Conservation (phyloP, 2,113 vertebrate genomes). For the Ancistrus triradiatus region DNA sequence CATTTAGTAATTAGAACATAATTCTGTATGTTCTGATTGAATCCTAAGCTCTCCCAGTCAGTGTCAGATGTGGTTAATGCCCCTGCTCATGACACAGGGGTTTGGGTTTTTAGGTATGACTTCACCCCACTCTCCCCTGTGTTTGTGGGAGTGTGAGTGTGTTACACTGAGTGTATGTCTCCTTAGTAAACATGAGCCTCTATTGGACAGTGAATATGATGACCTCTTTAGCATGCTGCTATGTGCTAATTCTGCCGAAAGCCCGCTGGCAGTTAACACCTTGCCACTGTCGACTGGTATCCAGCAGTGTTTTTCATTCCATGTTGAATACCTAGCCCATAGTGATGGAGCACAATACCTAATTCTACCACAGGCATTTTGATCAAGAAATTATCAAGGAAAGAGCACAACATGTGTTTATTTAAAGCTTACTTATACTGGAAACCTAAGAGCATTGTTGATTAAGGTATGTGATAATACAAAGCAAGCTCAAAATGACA, state of each 20-base stretch:
- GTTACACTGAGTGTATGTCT: no score
- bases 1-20: no score
- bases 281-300: constrained; percentile 22
- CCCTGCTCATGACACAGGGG: constrained; percentile 5
- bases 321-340: not conserved
- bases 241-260: constrained; percentile 38
- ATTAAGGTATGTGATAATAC: no score
- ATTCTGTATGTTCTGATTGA: no score
- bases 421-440: no score
- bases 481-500: no score
- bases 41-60: no score
- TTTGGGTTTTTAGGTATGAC: constrained; percentile 13
- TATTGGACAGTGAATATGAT: not conserved
- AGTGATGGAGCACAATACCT: not conserved
- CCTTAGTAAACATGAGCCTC: no score
- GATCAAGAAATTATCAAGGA: no score
- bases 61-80: not conserved
- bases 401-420: no score
- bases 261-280: constrained; percentile 37
- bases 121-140: constrained; percentile 5
- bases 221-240: constrained; percentile 25
- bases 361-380: no score
- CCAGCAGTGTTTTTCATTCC: not conserved
- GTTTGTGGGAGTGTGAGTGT: not conserved
- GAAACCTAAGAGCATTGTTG: no score